Base-by-base conservation (phyloP, 2,113 vertebrate species). In the Spermophilus dauricus region DNA sequence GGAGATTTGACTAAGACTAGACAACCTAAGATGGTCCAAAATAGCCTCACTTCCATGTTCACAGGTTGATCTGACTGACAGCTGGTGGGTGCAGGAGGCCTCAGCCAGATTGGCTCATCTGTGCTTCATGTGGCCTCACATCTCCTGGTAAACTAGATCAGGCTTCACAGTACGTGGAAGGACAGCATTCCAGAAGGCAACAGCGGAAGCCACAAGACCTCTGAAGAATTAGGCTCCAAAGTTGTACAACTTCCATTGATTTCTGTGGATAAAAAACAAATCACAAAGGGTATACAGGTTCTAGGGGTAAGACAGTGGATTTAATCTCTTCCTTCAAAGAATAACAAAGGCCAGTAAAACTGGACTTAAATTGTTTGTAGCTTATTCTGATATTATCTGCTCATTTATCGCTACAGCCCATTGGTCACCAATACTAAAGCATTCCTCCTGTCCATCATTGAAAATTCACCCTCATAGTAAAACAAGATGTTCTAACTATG, bases 401-500 rank as follows among this genome's bases (percentile, higher is more conserved):
- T 65, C 42, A 42, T 28, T 87, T 69, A 81, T 77, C 45, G 77
- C 69, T 56, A 37, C 2, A 93, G 28, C 4, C 1, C 18, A 48
- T 37, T 85, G 12, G 72, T 73, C 77, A 37, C 28, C 58, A 84
- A 30, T 10, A 75, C 17, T n/a, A 73, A 39, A 72, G 13, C n/a
- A 84, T 37, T 92, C 22, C 30, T 92, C 22, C 30, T 14, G 13
- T 91, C 63, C 83, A 28, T 81, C 90, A 72, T 48, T 91, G 51
- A 78, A 89, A 89, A 86, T 67, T 28, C 12, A 78, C 17, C 18
- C 39, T 37, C 48, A 2, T 7, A n/a, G 34, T 84, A 95, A 94
- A 97, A 95, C 51, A 85, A 89, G 5, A 87, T 67, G 42, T n/a
- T 92, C 73, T 91, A 89, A 95, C 30, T 83, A 30, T 7, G 89